Evolutionary conservation across 2,888 invertebrate genomes (phyloP), one percentile per base, ranked within the genome.

Genomic region (Uropetala carovei): DNA sequence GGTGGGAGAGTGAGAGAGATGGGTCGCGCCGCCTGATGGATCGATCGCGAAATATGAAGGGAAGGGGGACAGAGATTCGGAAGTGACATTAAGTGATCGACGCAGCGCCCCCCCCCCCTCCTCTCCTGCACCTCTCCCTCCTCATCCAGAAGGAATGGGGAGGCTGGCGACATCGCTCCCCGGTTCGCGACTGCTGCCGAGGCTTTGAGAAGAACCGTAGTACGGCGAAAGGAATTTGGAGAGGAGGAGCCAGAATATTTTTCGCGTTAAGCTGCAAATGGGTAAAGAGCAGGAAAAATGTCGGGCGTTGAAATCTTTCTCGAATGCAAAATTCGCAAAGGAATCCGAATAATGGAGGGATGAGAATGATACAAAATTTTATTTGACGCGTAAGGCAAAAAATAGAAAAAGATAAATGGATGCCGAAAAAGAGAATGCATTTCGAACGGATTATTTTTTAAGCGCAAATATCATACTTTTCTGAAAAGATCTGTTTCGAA

Each of bases 41-140:
- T 68, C n/a, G 68, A 68, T 68, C 68, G 9, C 68, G n/a, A 68
- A n/a, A 22, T 68, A 68, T 68, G 18, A 68, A 68, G n/a, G 68
- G 9, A 5, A 9, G 68, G 68, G 22, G n/a, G 68, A 68, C 18
- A 68, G n/a, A 68, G 68, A 10, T n/a, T 22, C 68, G 68, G 68
- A 68, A 68, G 68, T 68, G n/a, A 68, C 68, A 68, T n/a, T 43
- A 68, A 68, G 64, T 64, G 64, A 64, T 64, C 64, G 64, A 64
- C 64, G 64, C 64, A 14, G 64, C 7, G 11, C 18, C 64, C 14
- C 64, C 68, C n/a, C 14, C 16, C 14, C 18, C 18, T n/a, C 9
- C 68, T 10, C 68, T 0, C 10, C 68, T n/a, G 64, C 64, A 9
- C 2, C 64, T 18, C n/a, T 9, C 64, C 18, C 64, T 5, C 18